A percentile compares a stretch with the other conserved stretches of the same genome.
phyloP scores from a whole-genome alignment of 2,113 vertebrate species.

The Progne subis region DNA sequence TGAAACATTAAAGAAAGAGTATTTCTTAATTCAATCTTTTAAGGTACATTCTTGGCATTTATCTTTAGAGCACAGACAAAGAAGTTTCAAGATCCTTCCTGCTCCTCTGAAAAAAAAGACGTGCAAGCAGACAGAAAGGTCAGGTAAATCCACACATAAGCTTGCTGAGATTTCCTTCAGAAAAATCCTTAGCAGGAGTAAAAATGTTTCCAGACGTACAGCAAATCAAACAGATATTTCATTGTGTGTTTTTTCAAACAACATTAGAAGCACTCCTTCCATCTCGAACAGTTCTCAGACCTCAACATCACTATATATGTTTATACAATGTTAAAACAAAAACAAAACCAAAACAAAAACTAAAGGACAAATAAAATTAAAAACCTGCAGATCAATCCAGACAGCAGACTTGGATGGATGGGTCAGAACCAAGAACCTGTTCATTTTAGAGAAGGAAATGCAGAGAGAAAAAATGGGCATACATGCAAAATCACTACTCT shows the following conservation, averaged over 20 bases:
- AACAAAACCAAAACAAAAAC: not conserved
- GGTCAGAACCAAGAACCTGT: not conserved
- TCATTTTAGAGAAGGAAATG: not conserved
- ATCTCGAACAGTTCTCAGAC: not conserved
- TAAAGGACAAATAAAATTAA: not conserved
- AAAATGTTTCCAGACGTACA: slow-evolving; percentile 37
- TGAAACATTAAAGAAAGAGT: slow-evolving; percentile 54
- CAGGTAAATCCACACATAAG: slow-evolving; percentile 56
- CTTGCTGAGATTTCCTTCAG: slow-evolving; percentile 57
- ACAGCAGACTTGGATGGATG: not conserved
- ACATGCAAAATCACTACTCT: not conserved
- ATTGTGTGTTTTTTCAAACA: slow-evolving; percentile 41
- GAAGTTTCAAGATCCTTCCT: slow-evolving; percentile 59
- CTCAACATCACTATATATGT: not conserved
- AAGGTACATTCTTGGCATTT: slow-evolving; percentile 60
- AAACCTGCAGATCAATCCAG: not conserved
- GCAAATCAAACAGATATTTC: slow-evolving; percentile 49
- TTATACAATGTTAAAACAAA: not conserved
- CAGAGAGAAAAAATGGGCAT: not conserved
- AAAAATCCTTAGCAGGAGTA: slow-evolving; percentile 49
- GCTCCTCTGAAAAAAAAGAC: slow-evolving; percentile 58
- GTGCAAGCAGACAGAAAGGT: slow-evolving; percentile 62
- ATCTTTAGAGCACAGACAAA: slow-evolving; percentile 42
- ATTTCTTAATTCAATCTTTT: slow-evolving; percentile 59
- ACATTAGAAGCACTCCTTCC: not conserved